Conservation (phyloP, 1,140 invertebrate genomes). For the Anoplolepis gracilipes region DNA sequence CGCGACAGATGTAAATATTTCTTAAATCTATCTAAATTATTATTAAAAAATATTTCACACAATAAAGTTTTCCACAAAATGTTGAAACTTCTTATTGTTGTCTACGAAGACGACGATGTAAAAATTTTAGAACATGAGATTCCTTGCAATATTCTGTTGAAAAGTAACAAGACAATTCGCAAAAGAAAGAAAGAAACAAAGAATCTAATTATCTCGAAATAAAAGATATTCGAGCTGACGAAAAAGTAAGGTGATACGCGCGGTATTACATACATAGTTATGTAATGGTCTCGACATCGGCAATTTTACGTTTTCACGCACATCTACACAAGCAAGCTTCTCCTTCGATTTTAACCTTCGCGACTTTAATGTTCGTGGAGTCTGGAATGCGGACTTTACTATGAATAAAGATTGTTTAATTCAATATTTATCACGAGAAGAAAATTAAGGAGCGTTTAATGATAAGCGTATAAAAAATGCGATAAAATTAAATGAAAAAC, state of each 20-base stretch:
- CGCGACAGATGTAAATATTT: not conserved
- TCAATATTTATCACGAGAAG: not conserved
- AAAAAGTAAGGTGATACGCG: constrained; percentile 5
- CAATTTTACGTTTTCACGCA: constrained; percentile 7
- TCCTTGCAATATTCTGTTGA: not conserved
- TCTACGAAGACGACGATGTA: not conserved
- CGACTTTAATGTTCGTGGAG: not conserved
- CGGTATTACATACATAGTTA: constrained; percentile 2
- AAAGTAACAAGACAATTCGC: not conserved
- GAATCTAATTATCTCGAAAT: constrained; percentile 16
- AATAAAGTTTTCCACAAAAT: not conserved
- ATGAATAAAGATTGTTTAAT: not conserved
- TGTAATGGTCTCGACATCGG: not conserved
- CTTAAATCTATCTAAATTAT: not conserved
- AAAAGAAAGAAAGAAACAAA: not conserved
- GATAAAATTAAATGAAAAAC: not conserved
- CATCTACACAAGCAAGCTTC: not conserved
- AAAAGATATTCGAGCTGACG: not conserved
- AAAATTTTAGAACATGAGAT: not conserved
- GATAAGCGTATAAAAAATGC: not conserved
- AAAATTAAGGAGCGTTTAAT: not conserved
- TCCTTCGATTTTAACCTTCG: not conserved
- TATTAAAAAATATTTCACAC: not conserved
- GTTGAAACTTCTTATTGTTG: not conserved
- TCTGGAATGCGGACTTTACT: not conserved